Evolutionary conservation across 2,888 invertebrate genomes (phyloP).

Genomic region (Quadriops clusia): DNA sequence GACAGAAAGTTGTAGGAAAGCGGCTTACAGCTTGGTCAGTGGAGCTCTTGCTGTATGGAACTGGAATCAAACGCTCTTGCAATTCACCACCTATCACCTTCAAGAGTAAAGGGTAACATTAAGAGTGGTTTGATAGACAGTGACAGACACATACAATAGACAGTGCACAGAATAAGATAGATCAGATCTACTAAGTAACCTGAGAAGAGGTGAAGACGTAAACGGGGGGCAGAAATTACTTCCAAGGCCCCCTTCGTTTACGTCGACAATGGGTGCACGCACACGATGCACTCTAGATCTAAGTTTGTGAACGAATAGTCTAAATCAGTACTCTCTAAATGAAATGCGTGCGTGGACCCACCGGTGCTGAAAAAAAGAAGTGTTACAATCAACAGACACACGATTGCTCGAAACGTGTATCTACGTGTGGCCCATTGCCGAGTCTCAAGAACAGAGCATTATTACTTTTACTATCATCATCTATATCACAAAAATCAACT

Average conservation of each 20-base stretch:
- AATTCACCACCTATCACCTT: constrained; percentile 99
- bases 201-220: constrained; percentile 21
- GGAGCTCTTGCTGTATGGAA: constrained; percentile 99
- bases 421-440: constrained; percentile 33
- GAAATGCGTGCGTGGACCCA: constrained; percentile 22
- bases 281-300: too few species aligned
- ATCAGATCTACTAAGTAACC: constrained; percentile 41
- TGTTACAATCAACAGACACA: constrained; percentile 35
- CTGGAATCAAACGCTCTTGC: constrained; percentile 99
- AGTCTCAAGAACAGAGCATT: constrained; percentile 33
- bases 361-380: constrained; percentile 26
- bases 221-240: constrained; percentile 7
- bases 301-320: too few species aligned
- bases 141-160: constrained; percentile 39
- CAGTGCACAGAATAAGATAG: constrained; percentile 38
- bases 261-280: constrained; percentile 14
- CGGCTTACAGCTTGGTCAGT: constrained; percentile 99
- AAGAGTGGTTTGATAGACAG: constrained; percentile 53
- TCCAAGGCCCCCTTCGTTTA: too few species aligned
- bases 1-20: constrained; percentile 47
- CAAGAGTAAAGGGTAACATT: constrained; percentile 82
- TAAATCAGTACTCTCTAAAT: too few species aligned
- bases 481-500: too few species aligned
- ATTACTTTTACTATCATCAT: too few species aligned
- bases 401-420: constrained; percentile 39